A percentile compares a stretch with the other conserved stretches of the same genome.
Evolutionary conservation across 1,140 invertebrate species (phyloP).

Genomic region (Kradibia gibbosae): DNA sequence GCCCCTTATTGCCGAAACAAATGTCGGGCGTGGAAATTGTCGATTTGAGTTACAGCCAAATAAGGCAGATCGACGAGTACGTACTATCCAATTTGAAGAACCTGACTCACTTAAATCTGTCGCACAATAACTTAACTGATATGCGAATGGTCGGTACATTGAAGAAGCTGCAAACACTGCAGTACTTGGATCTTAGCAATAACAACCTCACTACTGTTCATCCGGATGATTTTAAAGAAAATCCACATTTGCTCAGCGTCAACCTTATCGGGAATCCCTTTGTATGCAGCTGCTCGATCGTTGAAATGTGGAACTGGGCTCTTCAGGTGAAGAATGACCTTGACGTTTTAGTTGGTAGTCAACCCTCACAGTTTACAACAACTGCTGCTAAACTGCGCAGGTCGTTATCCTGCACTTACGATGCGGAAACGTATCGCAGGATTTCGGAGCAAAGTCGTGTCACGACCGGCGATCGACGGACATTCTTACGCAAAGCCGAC

Average conservation of each 20-base stretch:
- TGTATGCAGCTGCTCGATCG: constrained; percentile 79
- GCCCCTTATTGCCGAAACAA: constrained; percentile 77
- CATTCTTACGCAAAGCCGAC: constrained; percentile 75
- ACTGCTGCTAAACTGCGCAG: constrained; percentile 78
- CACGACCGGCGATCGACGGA: constrained; percentile 70
- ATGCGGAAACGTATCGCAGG: constrained; percentile 74
- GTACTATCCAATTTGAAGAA: constrained; percentile 77
- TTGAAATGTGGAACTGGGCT: constrained; percentile 83
- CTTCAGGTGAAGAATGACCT: constrained; percentile 77
- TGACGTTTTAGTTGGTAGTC: constrained; percentile 77
- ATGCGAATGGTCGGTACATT: constrained; percentile 74
- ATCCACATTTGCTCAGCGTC: constrained; percentile 75
- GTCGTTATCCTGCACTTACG: constrained; percentile 78
- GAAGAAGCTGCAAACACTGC: constrained; percentile 74
- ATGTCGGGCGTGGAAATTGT: constrained; percentile 77
- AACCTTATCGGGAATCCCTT: constrained; percentile 81
- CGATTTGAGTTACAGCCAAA: constrained; percentile 79
- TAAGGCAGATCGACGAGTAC: constrained; percentile 76
- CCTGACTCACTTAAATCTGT: constrained; percentile 77
- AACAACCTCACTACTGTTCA: constrained; percentile 78
- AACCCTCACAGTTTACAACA: constrained; percentile 67
- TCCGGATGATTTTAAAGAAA: constrained; percentile 73
- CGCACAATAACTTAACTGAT: constrained; percentile 75
- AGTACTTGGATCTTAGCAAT: constrained; percentile 77
- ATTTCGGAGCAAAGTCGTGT: constrained; percentile 72